Evolutionary conservation across 2,888 invertebrate genomes (phyloP), one percentile per base, ranked within the genome.

Genomic region (Gerosis bhagava): DNA sequence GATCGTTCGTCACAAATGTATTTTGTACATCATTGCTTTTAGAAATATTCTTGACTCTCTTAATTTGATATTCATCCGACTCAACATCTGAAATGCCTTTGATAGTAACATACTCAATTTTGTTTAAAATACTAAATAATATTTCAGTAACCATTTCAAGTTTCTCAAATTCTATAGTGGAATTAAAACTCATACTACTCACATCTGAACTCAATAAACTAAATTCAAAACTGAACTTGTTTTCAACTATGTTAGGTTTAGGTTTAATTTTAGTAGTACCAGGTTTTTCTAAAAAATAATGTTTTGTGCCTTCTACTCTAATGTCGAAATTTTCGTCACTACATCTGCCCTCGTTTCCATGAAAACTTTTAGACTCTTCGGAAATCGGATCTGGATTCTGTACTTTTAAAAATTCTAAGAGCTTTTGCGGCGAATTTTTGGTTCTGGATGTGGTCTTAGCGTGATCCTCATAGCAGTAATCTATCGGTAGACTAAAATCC

Each of bases 281-380:
- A n/a, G n/a, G n/a, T n/a, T n/a, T n/a, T n/a, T n/a, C n/a, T n/a
- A n/a, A n/a, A n/a, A n/a, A n/a, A n/a, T n/a, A n/a, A n/a, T n/a
- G n/a, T n/a, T n/a, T n/a, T n/a, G n/a, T n/a, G n/a, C n/a, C n/a
- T n/a, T n/a, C n/a, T n/a, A n/a, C n/a, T n/a, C n/a, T n/a, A n/a
- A n/a, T n/a, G n/a, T n/a, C n/a, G n/a, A n/a, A n/a, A n/a, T n/a
- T n/a, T n/a, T n/a, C n/a, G n/a, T n/a, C n/a, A n/a, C n/a, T n/a
- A n/a, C n/a, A n/a, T n/a, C n/a, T n/a, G n/a, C n/a, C n/a, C n/a
- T 83, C 79, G 41, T 83, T 81, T 5, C 73, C 71, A 17, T 73
- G 76, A 2, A 81, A 83, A 54, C 81, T 81, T 59, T 88, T 88
- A 0, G 86, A 86, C 59, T 89, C 89, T 57, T 89, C 89, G 28